phyloP scores from a whole-genome alignment of 2,888 invertebrate genomes.

The Carpatolechia fugitivella region DNA sequence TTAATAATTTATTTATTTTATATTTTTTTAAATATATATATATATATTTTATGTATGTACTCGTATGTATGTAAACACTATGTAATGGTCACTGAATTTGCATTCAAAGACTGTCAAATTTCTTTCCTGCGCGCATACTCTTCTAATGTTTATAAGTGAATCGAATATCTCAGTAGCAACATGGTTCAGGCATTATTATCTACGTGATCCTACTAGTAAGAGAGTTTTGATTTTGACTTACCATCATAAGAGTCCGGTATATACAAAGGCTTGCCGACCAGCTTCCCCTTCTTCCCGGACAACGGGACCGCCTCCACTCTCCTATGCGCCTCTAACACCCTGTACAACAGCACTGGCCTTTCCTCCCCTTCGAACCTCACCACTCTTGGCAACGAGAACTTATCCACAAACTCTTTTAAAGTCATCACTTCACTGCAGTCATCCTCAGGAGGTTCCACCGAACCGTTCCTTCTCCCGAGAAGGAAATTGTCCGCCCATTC shows the following conservation, averaged over 20 bases:
- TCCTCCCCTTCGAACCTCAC: constrained; percentile 78
- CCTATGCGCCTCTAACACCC: constrained; percentile 81
- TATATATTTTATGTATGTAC: too few species aligned
- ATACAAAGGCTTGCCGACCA: constrained; percentile 79
- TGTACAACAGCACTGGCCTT: constrained; percentile 81
- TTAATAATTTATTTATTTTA: too few species aligned
- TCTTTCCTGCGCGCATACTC: too few species aligned
- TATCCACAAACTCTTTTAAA: constrained; percentile 80
- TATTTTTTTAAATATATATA: too few species aligned
- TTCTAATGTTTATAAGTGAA: too few species aligned
- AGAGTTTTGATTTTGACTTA: too few species aligned
- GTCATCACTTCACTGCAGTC: constrained; percentile 70
- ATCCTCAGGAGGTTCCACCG: constrained; percentile 68
- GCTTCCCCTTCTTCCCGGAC: constrained; percentile 76
- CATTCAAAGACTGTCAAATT: too few species aligned
- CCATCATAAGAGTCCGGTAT: constrained; percentile 84
- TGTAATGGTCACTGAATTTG: too few species aligned
- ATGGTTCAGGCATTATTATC: too few species aligned
- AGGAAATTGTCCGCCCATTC: constrained; percentile 73
- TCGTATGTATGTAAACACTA: too few species aligned
- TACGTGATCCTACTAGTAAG: too few species aligned
- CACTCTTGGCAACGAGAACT: constrained; percentile 80
- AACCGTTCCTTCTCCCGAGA: constrained; percentile 61
- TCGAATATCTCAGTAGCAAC: too few species aligned
- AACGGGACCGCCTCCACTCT: constrained; percentile 81